A percentile compares a stretch with the other conserved stretches of the same genome.
phyloP scores from a whole-genome alignment of 2,888 invertebrate species.

The Latrodectus elegans region DNA sequence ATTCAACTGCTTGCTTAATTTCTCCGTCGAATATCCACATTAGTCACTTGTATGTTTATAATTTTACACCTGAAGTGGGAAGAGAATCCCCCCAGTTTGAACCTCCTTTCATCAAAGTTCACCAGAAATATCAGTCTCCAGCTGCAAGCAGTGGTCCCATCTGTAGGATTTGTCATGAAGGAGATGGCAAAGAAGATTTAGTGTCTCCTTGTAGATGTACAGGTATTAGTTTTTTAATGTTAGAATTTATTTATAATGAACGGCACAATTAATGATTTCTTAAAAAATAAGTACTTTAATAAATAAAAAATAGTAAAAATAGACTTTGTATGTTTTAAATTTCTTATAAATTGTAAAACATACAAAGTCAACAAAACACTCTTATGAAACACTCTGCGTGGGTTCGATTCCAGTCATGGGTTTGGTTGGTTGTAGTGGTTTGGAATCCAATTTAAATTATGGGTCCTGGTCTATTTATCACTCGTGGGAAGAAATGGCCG shows the following conservation, averaged over 20 bases:
- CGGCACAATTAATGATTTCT: neutral
- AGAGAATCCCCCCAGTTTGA: constrained; percentile 21
- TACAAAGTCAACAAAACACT: too few relatives aligned
- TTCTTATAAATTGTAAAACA: too few relatives aligned
- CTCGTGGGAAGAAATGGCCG: too few relatives aligned
- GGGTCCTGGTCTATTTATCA: too few relatives aligned
- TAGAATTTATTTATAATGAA: neutral
- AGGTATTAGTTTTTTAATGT: constrained; percentile 71
- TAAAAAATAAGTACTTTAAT: too few relatives aligned
- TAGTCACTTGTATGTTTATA: constrained; percentile 48
- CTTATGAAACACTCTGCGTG: too few relatives aligned
- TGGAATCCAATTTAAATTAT: too few relatives aligned
- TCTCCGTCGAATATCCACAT: constrained; percentile 41
- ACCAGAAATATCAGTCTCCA: constrained; percentile 36
- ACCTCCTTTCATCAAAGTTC: constrained; percentile 8
- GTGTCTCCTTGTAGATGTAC: constrained; percentile 79
- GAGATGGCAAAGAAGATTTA: constrained; percentile 77
- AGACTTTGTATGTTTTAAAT: too few relatives aligned
- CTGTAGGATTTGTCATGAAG: constrained; percentile 79
- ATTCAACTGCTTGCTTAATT: constrained; percentile 25
- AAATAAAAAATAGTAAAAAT: too few relatives aligned
- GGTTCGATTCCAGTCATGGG: too few relatives aligned
- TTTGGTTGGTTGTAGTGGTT: too few relatives aligned
- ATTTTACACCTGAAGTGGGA: constrained; percentile 22
- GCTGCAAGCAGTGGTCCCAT: constrained; percentile 72